Base-by-base conservation (phyloP, 2,888 invertebrate genomes). In the Dorcus hopei region DNA sequence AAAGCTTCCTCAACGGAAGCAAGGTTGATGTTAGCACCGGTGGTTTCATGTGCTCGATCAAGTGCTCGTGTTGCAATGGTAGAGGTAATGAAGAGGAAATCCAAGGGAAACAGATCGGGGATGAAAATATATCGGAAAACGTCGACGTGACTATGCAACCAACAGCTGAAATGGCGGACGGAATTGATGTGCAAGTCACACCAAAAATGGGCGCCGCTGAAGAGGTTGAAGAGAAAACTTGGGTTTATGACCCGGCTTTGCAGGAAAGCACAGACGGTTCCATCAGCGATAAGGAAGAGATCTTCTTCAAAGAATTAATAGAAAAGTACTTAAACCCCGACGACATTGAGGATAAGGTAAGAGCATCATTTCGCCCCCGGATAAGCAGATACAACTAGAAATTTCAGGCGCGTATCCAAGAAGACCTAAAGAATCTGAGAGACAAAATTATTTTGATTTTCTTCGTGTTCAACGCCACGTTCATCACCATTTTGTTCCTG, bases 241-340 rank as follows among this genome's bases (percentile, higher is more conserved):
- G 91, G 92, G 79, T 90, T 39, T 87, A 88, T 64, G 89, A 90
- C 68, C 82, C 84, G 16, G 80, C 83, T 26, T 74, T 93, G 8
- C 82, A 83, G 49, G 81, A 85, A 59, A 88, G 89, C 0, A 84
- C 86, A 51, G 81, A 88, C 2, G 85, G 86, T 42, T 86, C 84
- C 68, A 77, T 94, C 41, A 78, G 84, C 0, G 80, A 83, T 9
- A 78, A 82, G 47, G 93, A 94, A 75, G 83, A 83, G 51, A 78
- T 79, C 14, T 94, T 95, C 78, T 95, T 93, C 92, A 82, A 83
- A 55, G 87, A 87, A 54, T 77, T 93, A 52, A 87, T 94, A 54
- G 84, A 84, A 48, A 86, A 86, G 70, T 92, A 94, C 75, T 80
- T 94, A 19, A 81, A 85, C 67, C 93, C 93, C 0, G 81, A 91